Conservation (phyloP, 2,888 invertebrate species). For the Idaea aversata region DNA sequence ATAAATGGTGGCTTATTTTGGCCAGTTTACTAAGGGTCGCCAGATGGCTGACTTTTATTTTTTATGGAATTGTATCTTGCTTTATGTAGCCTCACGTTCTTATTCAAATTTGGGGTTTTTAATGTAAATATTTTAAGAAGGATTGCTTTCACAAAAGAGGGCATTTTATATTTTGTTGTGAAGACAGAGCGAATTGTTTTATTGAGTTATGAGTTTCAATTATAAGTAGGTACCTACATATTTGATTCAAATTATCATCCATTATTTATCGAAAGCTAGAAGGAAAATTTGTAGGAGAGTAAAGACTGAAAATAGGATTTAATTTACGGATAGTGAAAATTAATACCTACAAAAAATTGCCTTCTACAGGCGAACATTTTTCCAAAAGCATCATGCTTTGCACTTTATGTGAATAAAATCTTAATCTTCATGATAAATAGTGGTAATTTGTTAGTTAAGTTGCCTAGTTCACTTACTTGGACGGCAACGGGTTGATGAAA, state of each 20-base stretch:
- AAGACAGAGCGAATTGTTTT: background rate
- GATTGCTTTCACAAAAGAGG: background rate
- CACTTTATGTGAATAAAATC: constrained; percentile 17
- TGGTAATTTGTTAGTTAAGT: constrained; percentile 28
- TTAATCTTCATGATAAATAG: constrained; percentile 33
- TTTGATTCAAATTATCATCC: too few species aligned
- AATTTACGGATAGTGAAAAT: background rate
- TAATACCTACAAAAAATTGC: background rate
- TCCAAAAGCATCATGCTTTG: background rate
- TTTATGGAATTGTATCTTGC: constrained; percentile 33
- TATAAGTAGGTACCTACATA: too few species aligned
- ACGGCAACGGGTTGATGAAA: constrained; percentile 81
- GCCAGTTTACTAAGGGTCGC: constrained; percentile 31
- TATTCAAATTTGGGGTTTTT: constrained; percentile 25
- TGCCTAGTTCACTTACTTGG: constrained; percentile 68
- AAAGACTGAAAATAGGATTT: background rate
- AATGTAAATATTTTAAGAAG: constrained; percentile 11
- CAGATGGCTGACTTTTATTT: constrained; percentile 32
- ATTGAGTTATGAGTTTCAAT: background rate
- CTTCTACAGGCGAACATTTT: background rate
- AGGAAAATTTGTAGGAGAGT: too few species aligned
- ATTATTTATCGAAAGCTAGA: too few species aligned
- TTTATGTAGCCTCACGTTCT: constrained; percentile 21
- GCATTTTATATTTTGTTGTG: background rate
- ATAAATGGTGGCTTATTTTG: constrained; percentile 35